A percentile compares a stretch with the other conserved stretches of the same genome.
These are phyloP conservation scores for Champsocephalus esox DNA, from an alignment of 2,797 vertebrate species.

Conservation along the genomic window DNA sequence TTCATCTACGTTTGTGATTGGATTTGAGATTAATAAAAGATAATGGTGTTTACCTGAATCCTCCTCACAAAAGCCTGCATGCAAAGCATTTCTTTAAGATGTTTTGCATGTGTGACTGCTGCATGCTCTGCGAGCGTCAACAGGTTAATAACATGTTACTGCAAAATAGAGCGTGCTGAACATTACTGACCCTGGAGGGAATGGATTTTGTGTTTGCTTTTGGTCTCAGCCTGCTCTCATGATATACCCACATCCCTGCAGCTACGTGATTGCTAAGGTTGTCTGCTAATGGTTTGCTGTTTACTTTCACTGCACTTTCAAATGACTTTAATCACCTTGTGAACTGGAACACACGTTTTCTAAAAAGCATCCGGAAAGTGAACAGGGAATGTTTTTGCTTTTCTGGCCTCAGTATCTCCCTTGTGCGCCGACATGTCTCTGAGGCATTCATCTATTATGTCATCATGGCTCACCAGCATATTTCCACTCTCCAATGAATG, in stretches of 20 bases:
- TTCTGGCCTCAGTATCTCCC: slow-evolving; percentile 14
- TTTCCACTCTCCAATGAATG: slow-evolving; percentile 65
- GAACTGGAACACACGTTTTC: slow-evolving; percentile 45
- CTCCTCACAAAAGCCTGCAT: not conserved
- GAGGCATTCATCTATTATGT: slow-evolving; percentile 61
- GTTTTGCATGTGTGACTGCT: slow-evolving; percentile 26
- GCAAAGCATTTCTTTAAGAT: slow-evolving; percentile 13
- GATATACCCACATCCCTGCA: slow-evolving; percentile 62
- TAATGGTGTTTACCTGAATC: slow-evolving; percentile 37
- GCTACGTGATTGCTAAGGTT: slow-evolving; percentile 63
- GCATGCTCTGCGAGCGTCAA: slow-evolving; percentile 22
- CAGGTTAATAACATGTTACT: slow-evolving; percentile 53
- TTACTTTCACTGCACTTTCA: slow-evolving; percentile 64
- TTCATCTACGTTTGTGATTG: slow-evolving; percentile 14
- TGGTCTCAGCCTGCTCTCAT: slow-evolving; percentile 63
- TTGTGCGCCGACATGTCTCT: slow-evolving; percentile 12
- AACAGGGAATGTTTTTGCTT: slow-evolving; percentile 18
- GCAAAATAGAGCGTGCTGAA: slow-evolving; percentile 56
- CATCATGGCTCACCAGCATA: slow-evolving; percentile 38
- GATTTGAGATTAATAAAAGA: slow-evolving; percentile 29
- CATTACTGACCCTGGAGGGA: slow-evolving; percentile 67
- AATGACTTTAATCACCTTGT: slow-evolving; percentile 52
- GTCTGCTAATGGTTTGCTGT: slow-evolving; percentile 51
- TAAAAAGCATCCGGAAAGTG: slow-evolving; percentile 52
- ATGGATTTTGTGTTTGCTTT: slow-evolving; percentile 66